Evolutionary conservation across 2,797 vertebrate species (phyloP), one percentile per base, ranked within the genome.

Genomic region (Tadarida brasiliensis): DNA sequence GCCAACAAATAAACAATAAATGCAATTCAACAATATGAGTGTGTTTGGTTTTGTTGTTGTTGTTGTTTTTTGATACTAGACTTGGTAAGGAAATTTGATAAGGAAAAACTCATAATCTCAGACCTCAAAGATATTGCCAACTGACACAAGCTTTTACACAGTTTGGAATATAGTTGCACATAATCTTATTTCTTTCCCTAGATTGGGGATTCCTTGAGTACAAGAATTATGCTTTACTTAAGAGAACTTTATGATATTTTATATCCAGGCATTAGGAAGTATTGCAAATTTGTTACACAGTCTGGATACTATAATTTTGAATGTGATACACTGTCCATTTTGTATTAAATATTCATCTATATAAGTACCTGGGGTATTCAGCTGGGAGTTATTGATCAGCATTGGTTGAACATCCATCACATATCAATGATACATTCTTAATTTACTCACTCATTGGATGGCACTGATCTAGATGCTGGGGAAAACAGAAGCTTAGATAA

Each of bases 401-500:
- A 44, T 51, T 56, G 39, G 10, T 92, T 78, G 16, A 80, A 63
- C 3, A 87, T 73, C 10, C 1, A 76, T 56, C 39, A 9, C 5
- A 8, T n/a, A 78, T 56, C n/a, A 71, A 33, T 44, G 59, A 74
- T 22, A 11, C 17, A 39, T 76, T 87, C 49, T 17, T 87, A 12
- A 47, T 63, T 84, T 35, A 76, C 1, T 89, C 8, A 33, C 7
- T 73, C 35, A 24, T 44, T 22, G 9, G 24, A 8, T 5, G 51
- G 5, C 49, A 61, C 56, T 95, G 30, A 87, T 80, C 2, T 39
- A 73, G 51, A 59, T 83, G 44, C 7, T 71, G 2, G 30, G 7
- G 33, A 20, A 85, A 93, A n/a, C 9, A 63, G 24, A 87, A 67
- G 28, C 84, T 91, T 91, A 63, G 4, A 49, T 81, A 94, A 33